A percentile compares a stretch with the other conserved stretches of the same genome.
Evolutionary conservation across 2,797 vertebrate species (phyloP).

Genomic region (Coracias cyanogaster): DNA sequence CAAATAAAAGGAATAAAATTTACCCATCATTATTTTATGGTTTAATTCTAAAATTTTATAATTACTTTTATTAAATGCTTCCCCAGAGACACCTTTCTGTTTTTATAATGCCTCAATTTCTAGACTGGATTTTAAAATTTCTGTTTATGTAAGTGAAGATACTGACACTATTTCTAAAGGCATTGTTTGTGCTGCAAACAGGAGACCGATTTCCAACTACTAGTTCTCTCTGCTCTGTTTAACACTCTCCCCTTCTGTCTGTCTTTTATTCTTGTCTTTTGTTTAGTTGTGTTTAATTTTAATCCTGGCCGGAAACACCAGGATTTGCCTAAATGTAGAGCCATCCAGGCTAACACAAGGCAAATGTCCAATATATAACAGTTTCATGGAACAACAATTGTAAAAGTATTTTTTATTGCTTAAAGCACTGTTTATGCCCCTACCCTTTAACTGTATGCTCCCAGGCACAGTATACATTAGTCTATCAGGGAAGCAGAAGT

Average conservation of each 20-base stretch:
- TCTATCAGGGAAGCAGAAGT: not conserved
- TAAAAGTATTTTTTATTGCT: not conserved
- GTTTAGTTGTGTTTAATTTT: not conserved
- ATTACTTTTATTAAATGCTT: not conserved
- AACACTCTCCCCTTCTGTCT: not conserved
- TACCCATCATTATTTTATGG: not conserved
- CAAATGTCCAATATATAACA: not conserved
- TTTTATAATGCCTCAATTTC: not conserved
- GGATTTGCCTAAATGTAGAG: not conserved
- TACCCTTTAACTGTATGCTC: not conserved
- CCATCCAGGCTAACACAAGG: not conserved
- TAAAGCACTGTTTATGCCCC: not conserved
- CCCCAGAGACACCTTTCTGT: not conserved
- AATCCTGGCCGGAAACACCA: not conserved
- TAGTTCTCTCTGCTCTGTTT: not conserved
- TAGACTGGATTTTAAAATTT: not conserved
- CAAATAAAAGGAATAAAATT: not conserved
- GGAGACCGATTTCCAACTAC: not conserved
- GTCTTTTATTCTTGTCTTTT: not conserved
- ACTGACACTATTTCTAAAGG: not conserved
- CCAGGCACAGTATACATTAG: not conserved
- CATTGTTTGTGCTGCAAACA: not conserved
- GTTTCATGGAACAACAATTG: not conserved
- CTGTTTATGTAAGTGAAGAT: not conserved
- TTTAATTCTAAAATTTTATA: not conserved